Conservation (phyloP, 2,888 invertebrate genomes). For the Ennomos quercinarius region DNA sequence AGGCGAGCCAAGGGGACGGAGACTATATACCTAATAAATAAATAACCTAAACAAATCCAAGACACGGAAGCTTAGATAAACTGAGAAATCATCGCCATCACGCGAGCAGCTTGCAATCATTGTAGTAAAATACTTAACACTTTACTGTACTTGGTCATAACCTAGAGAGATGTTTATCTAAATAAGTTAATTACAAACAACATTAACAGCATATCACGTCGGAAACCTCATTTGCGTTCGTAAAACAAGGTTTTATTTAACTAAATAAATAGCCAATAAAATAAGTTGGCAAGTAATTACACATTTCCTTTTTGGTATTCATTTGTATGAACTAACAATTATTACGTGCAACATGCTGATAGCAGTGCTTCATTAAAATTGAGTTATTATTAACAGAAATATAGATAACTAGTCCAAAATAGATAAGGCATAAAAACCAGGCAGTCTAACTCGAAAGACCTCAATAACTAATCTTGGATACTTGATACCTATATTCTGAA, state of each 20-base stretch:
- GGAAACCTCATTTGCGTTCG: constrained; percentile 62
- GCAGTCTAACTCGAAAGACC: no score
- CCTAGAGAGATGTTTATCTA: constrained; percentile 76
- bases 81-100: background rate
- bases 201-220: constrained; percentile 56
- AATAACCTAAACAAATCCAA: background rate
- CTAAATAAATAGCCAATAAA: constrained; percentile 53
- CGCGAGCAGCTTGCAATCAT: constrained; percentile 5
- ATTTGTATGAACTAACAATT: constrained; percentile 20
- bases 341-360: constrained; percentile 14
- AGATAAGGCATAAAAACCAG: no score
- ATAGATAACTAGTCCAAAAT: no score
- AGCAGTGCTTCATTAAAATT: no score
- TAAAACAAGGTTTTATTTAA: constrained; percentile 57
- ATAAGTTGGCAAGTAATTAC: constrained; percentile 47
- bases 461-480: no score
- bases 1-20: no score
- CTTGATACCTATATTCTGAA: no score
- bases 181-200: constrained; percentile 62
- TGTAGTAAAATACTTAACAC: constrained; percentile 52
- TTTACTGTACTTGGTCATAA: constrained; percentile 68
- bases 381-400: no score
- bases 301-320: constrained; percentile 47
- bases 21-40: no score
- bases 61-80: constrained; percentile 8